A percentile compares a stretch with the other conserved stretches of the same genome.
Conservation (phyloP, 2,888 invertebrate species). For the Phalera bucephala region DNA sequence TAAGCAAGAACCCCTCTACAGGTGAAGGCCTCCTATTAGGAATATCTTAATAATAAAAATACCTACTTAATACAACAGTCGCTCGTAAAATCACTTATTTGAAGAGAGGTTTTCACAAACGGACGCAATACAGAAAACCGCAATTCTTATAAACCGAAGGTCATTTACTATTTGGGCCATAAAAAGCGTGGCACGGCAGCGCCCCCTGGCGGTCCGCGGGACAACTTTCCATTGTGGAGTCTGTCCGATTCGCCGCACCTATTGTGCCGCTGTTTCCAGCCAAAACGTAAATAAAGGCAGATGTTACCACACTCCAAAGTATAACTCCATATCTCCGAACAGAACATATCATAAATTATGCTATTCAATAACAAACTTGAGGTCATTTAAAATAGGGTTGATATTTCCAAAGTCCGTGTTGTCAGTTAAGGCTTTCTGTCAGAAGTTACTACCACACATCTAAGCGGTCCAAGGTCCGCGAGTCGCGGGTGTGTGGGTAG, state of each 20-base stretch:
- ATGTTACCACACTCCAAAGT: slow-evolving; percentile 77
- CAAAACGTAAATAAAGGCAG: slow-evolving; percentile 82
- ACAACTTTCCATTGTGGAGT: slow-evolving; percentile 56
- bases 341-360: slow-evolving; percentile 19
- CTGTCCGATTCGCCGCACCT: slow-evolving; percentile 68
- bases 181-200: slow-evolving; percentile 42
- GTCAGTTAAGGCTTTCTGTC: slow-evolving; percentile 22
- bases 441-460: slow-evolving; percentile 23
- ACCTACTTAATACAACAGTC: too few species aligned
- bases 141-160: slow-evolving; percentile 43
- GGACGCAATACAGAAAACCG: slow-evolving; percentile 12
- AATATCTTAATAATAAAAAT: too few species aligned
- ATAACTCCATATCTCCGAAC: slow-evolving; percentile 33
- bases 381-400: slow-evolving; percentile 8
- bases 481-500: slow-evolving; percentile 66
- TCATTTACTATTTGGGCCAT: slow-evolving; percentile 54
- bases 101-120: slow-evolving; percentile 9
- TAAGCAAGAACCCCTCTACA: too few species aligned
- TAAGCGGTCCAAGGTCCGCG: slow-evolving; percentile 48
- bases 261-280: slow-evolving; percentile 74
- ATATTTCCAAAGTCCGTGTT: slow-evolving; percentile 8
- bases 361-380: slow-evolving; percentile 31
- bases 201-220: slow-evolving; percentile 35
- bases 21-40: too few species aligned
- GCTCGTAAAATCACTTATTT: too few species aligned